These are phyloP conservation scores for Stenichneumon culpator DNA, from an alignment of 2,888 invertebrate species.

Conservation along the genomic window DNA sequence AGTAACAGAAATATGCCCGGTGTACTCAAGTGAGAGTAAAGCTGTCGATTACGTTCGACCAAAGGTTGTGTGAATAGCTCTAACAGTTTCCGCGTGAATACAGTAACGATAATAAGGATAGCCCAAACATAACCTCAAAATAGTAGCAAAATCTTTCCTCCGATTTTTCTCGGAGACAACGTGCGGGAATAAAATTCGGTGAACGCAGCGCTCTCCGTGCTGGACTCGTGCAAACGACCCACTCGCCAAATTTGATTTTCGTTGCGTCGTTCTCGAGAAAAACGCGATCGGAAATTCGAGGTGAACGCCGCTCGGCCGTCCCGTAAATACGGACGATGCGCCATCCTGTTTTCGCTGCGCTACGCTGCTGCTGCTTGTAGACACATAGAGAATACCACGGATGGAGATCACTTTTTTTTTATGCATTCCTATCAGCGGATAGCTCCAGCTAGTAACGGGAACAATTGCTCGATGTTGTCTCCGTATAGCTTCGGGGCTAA, in stretches of 20 bases:
- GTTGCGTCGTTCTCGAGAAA: background rate
- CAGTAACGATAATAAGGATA: background rate
- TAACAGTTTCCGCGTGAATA: background rate
- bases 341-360: background rate
- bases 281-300: background rate
- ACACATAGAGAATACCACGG: background rate
- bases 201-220: background rate
- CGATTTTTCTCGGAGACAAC: background rate
- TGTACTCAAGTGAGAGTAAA: background rate
- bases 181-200: background rate
- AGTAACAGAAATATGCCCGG: background rate
- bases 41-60: background rate
- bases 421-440: constrained; percentile 51
- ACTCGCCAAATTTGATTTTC: background rate
- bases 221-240: background rate
- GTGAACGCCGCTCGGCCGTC: background rate
- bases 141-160: background rate
- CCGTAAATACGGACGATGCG: background rate
- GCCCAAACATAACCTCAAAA: background rate
- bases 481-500: constrained; percentile 79
- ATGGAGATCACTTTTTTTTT: background rate
- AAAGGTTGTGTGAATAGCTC: background rate
- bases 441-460: constrained; percentile 79
- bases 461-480: constrained; percentile 81
- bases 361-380: background rate